These are phyloP conservation scores for Leptobrachium leishanense DNA, from an alignment of 2,113 vertebrate species.

Conservation along the genomic window DNA sequence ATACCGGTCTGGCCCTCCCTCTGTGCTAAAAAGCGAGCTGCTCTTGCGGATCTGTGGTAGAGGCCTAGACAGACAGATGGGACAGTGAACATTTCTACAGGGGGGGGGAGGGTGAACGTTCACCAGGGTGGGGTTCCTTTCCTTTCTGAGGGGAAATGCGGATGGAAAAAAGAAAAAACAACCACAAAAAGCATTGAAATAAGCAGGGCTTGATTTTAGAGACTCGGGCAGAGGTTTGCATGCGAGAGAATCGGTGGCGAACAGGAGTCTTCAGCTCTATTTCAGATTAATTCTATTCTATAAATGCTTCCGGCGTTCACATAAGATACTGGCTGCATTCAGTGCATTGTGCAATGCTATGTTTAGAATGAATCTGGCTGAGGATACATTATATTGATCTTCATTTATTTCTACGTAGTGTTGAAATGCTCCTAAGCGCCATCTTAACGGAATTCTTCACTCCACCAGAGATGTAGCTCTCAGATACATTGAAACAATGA, in stretches of 20 bases:
- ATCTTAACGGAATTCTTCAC: too few relatives aligned
- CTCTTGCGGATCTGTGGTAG: background rate
- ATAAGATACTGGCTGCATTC: background rate
- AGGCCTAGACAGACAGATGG: conserved; percentile 44
- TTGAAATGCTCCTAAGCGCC: too few relatives aligned
- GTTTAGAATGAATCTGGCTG: too few relatives aligned
- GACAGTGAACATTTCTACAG: conserved; percentile 45
- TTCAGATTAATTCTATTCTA: conserved; percentile 27
- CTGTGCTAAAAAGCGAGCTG: background rate
- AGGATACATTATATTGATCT: too few relatives aligned
- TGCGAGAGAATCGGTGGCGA: conserved; percentile 9
- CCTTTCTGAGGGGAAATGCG: conserved; percentile 43
- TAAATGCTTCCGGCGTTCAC: conserved; percentile 22
- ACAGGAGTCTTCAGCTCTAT: conserved; percentile 18
- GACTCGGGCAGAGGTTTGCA: conserved; percentile 37
- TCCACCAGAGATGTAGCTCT: too few relatives aligned
- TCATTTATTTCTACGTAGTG: too few relatives aligned
- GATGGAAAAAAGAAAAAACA: conserved; percentile 7
- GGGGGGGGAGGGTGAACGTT: conserved; percentile 53
- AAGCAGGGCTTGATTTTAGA: conserved; percentile 31
- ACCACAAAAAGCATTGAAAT: conserved; percentile 47
- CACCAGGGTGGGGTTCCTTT: conserved; percentile 49
- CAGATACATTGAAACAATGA: too few relatives aligned
- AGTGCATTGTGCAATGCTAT: too few relatives aligned
- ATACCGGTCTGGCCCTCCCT: background rate